Conservation (phyloP, 2,113 vertebrate genomes). For the Daubentonia madagascariensis region DNA sequence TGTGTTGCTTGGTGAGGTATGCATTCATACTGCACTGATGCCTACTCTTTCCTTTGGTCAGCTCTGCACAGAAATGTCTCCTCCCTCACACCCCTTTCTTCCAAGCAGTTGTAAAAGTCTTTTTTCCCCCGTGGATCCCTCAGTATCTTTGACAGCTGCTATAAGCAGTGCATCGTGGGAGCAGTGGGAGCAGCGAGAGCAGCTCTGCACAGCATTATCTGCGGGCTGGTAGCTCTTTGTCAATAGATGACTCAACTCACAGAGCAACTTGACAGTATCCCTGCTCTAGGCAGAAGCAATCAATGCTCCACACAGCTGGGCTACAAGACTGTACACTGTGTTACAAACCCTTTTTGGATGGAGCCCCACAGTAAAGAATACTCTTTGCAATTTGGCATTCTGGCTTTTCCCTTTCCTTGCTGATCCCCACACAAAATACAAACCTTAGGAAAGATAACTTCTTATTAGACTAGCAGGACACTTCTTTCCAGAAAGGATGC, state of each 20-base stretch:
- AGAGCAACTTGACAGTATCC: conserved; percentile 89
- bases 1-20: conserved; percentile 87
- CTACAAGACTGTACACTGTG: conserved; percentile 77
- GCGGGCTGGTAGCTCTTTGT: conserved; percentile 87
- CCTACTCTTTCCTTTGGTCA: conserved; percentile 62
- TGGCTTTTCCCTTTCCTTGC: conserved; percentile 21
- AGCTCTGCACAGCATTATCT: conserved; percentile 81
- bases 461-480: not conserved
- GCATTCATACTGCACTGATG: conserved; percentile 83
- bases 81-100: conserved; percentile 69
- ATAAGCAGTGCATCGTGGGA: conserved; percentile 79
- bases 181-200: conserved; percentile 65
- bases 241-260: conserved; percentile 91
- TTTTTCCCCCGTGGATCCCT: conserved; percentile 55
- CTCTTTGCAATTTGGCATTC: conserved; percentile 49
- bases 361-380: conserved; percentile 51
- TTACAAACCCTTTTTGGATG: conserved; percentile 64
- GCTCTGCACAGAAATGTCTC: conserved; percentile 54
- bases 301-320: conserved; percentile 89
- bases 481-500: conserved; percentile 32
- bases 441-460: conserved; percentile 34
- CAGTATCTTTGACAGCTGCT: conserved; percentile 81
- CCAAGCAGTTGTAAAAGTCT: conserved; percentile 68
- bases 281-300: conserved; percentile 92
- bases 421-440: conserved; percentile 35